Evolutionary conservation across 2,888 invertebrate genomes (phyloP), one percentile per base, ranked within the genome.

Genomic region (Latheticus oryzae): DNA sequence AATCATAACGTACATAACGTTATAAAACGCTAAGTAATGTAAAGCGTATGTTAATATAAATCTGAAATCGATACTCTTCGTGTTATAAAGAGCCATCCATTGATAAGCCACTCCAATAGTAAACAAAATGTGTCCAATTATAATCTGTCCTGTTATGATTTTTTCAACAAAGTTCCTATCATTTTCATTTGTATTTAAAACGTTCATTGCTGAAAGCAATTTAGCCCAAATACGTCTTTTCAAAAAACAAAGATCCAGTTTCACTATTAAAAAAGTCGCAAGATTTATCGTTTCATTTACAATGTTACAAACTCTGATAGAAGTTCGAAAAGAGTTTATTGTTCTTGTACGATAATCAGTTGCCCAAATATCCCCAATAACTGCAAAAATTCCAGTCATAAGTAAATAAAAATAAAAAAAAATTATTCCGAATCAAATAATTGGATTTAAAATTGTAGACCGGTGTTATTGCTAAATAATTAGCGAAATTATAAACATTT

Each of bases 401-500:
- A 37, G 9, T 8, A 19, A 8, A 8, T 37, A 37, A 16, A 3
- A 37, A 17, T 19, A 9, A 15, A 19, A 37, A 2, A 2, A 19
- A 3, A 19, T 5, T 5, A 19, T 19, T 19, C 5, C 5, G 3
- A 5, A 19, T 5, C n/a, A 19, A 12, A 12, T 32, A 4, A 3
- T 3, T 32, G 3, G 3, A 1, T 19, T 37, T 1, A 5, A 37
- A 37, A 8, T 16, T 8, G 19, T 37, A 19, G 7, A 11, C 7
- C 3, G 19, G 17, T 7, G 37, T 19, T 8, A 19, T 17, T 7
- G 19, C 19, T 7, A 37, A 37, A 37, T n/a, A 17, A 2, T 16
- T 37, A 19, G 8, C 37, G 9, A 37, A 37, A 19, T 37, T 37
- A 11, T 17, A 37, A 7, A 37, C 11, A 1, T 8, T 7, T 13